phyloP scores from a whole-genome alignment of 2,888 invertebrate species.

The Melanostoma mellinum region DNA sequence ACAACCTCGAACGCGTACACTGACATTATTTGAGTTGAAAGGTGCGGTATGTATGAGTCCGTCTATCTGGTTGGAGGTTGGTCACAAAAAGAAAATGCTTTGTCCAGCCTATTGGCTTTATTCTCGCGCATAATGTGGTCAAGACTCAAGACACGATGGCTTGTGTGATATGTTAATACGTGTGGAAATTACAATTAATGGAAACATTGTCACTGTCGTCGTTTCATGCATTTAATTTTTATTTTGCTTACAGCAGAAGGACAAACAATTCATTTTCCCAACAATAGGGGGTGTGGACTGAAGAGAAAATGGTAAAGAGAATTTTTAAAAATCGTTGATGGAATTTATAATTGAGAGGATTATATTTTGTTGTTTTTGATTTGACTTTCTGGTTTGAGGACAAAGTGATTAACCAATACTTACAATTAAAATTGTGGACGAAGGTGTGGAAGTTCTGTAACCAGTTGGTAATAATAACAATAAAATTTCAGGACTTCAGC shows the following conservation, averaged over 20 bases:
- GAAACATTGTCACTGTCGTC: conserved; percentile 33
- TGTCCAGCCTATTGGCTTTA: conserved; percentile 37
- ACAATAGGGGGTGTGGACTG: not conserved
- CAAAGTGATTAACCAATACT: too few relatives aligned
- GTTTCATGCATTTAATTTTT: conserved; percentile 21
- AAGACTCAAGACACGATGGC: conserved; percentile 9
- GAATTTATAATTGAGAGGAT: conserved; percentile 59
- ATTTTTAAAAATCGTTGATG: conserved; percentile 40
- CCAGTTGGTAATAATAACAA: too few relatives aligned
- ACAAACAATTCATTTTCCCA: conserved; percentile 2
- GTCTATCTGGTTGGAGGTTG: not conserved
- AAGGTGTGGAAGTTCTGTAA: too few relatives aligned
- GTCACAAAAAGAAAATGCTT: conserved; percentile 41
- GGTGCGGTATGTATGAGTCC: not conserved
- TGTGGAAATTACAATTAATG: conserved; percentile 67
- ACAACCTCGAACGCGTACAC: conserved; percentile 50
- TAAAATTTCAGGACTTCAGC: too few relatives aligned
- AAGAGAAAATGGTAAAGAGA: not conserved
- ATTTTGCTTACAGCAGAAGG: conserved; percentile 13
- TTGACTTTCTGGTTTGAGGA: not conserved
- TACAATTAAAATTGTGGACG: too few relatives aligned
- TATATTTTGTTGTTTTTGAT: conserved; percentile 23
- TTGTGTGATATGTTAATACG: conserved; percentile 49
- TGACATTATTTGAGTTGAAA: conserved; percentile 37
- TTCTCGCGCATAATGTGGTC: conserved; percentile 35